A percentile compares a stretch with the other conserved stretches of the same genome.
Evolutionary conservation across 2,113 vertebrate genomes (phyloP).

Genomic region (cat (Felis catus)): DNA sequence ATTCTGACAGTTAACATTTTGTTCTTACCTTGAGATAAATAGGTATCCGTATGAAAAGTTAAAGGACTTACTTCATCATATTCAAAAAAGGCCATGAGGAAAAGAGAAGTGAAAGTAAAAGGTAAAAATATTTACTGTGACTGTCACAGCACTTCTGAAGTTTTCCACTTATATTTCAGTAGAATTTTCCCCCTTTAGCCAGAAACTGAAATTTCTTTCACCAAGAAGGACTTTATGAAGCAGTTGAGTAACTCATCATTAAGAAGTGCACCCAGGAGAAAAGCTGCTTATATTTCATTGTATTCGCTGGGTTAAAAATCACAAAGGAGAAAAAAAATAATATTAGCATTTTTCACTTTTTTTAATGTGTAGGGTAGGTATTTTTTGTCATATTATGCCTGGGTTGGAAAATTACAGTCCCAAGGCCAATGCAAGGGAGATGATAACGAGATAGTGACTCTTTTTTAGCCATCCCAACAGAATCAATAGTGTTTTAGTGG

Average conservation of each 20-base stretch:
- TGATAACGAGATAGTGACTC: constrained; percentile 50
- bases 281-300: background rate
- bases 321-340: background rate
- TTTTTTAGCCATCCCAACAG: constrained; percentile 54
- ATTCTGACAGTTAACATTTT: background rate
- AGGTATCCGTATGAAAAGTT: background rate
- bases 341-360: background rate
- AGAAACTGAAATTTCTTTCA: background rate
- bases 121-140: background rate
- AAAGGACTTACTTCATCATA: background rate
- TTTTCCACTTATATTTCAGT: background rate
- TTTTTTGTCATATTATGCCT: background rate
- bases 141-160: background rate
- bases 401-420: background rate
- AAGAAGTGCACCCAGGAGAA: background rate
- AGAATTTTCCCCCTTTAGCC: background rate
- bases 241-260: background rate
- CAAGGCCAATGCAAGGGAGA: constrained; percentile 34
- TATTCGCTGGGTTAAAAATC: constrained; percentile 4
- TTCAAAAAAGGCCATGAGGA: background rate
- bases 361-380: background rate
- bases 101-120: background rate
- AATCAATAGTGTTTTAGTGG: constrained; percentile 75
- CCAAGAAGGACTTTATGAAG: background rate
- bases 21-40: background rate